Evolutionary conservation across 2,797 vertebrate species (phyloP), one percentile per base, ranked within the genome.

Genomic region (Brachyalestes nurse): DNA sequence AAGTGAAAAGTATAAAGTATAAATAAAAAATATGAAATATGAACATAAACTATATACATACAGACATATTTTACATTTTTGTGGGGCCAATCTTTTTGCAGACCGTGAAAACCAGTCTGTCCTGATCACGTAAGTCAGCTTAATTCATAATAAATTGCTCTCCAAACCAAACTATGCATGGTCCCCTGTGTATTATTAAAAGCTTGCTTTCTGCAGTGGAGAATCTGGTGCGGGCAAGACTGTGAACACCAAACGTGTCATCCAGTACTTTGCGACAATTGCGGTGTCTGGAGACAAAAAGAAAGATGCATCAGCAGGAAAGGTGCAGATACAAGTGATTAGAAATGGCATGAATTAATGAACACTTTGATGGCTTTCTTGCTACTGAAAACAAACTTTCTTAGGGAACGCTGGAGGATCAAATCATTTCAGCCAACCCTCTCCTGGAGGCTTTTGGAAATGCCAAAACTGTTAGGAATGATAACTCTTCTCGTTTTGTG

Each of bases 401-500:
- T 25, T 38, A 83, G 81, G 81, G 81, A 51, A 78, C 85, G 80
- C 82, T 86, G 72, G 85, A 86, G 51, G 85, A 86, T 61, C 85
- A 86, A 77, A 86, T 84, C 10, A 75, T 86, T 86, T 83, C 85
- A 78, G 85, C 85, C 21, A 86, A 78, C 51, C 72, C 79, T 72
- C 67, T 83, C 16, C 80, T 86, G 72, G 85, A 86, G 85, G 95
- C 96, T 69, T 97, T 96, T 80, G 95, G 95, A 80, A 96, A 97
- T 0, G 58, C 58, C 23, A 60, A 60, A 60, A 60, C 58, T 12
- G 60, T 62, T 34, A 62, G 60, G 60, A 62, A 97, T 4, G 96
- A 97, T 94, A 97, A 97, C 90, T 97, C 96, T 10, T 97, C 96
- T 5, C 95, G 96, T 55, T 97, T 97, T 86, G 96, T 94, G 88